phyloP scores from a whole-genome alignment of 2,113 vertebrate species.

The Panurus biarmicus region DNA sequence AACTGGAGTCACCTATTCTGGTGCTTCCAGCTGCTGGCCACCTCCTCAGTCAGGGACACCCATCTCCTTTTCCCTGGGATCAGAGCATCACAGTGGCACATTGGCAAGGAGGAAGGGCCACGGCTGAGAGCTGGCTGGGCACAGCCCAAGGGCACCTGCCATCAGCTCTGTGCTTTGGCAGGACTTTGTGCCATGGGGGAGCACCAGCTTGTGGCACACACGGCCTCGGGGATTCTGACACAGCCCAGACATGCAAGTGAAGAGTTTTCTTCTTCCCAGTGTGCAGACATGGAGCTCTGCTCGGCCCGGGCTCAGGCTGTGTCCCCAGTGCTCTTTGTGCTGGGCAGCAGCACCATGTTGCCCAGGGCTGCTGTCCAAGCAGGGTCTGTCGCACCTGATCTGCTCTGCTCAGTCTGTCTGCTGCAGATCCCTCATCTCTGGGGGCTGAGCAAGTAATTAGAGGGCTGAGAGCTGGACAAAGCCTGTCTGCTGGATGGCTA shows the following conservation, averaged over 20 bases:
- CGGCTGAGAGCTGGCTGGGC: not conserved
- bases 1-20: not conserved
- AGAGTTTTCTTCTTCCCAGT: not conserved
- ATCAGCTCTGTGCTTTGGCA: accelerated
- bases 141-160: not conserved
- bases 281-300: not conserved
- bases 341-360: not conserved
- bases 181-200: not conserved
- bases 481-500: slow-evolving; percentile 31
- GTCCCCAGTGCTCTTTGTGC: not conserved
- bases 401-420: not conserved
- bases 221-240: accelerated
- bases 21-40: not conserved
- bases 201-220: not conserved
- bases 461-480: slow-evolving; percentile 34
- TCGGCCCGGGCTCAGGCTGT: not conserved
- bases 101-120: not conserved
- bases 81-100: accelerated
- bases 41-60: not conserved
- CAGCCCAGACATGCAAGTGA: not conserved
- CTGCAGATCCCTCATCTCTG: not conserved
- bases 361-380: not conserved
- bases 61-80: not conserved
- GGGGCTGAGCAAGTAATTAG: slow-evolving; percentile 31
- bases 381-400: not conserved